These are phyloP conservation scores for Tyto alba DNA, from an alignment of 2,113 vertebrate species.

Conservation along the genomic window DNA sequence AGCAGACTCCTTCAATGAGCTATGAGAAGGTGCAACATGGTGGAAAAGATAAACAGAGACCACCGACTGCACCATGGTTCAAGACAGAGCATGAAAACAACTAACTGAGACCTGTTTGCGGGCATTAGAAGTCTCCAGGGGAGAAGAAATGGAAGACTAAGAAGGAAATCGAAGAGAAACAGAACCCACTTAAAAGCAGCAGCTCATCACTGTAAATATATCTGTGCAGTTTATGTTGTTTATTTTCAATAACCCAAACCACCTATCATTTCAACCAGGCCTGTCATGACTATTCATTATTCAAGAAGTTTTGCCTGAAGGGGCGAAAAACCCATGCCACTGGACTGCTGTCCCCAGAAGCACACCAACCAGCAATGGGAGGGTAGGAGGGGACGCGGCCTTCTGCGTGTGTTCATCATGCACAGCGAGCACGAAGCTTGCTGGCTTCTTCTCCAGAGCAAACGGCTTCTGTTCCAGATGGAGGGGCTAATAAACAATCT, in stretches of 20 bases:
- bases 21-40: neutral
- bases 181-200: neutral
- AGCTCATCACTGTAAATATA: neutral
- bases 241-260: neutral
- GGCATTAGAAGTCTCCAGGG: neutral
- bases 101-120: neutral
- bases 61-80: neutral
- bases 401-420: neutral
- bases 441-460: neutral
- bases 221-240: neutral
- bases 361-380: neutral
- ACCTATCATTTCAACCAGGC: neutral
- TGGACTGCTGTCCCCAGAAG: neutral
- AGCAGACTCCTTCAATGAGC: neutral
- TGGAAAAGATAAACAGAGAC: neutral
- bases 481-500: neutral
- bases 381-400: neutral
- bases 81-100: neutral
- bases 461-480: neutral
- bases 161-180: neutral
- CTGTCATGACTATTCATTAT: neutral
- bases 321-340: neutral
- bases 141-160: neutral
- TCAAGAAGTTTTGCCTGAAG: neutral
- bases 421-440: neutral